phyloP scores from a whole-genome alignment of 2,888 invertebrate species.

The Trimorus sp. region DNA sequence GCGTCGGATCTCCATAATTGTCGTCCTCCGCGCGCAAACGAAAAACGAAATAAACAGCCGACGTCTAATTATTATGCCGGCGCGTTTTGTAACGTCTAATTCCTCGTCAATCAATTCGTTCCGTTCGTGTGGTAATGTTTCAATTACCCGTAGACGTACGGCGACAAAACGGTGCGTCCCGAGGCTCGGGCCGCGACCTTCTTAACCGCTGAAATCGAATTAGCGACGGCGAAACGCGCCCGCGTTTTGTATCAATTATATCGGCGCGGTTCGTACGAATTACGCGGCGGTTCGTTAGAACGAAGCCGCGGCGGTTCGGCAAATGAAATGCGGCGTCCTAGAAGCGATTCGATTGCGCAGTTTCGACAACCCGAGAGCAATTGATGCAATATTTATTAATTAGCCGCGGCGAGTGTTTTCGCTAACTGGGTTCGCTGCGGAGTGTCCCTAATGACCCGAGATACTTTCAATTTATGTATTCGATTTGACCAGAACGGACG shows the following conservation, averaged over 20 bases:
- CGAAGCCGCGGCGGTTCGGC: too few relatives aligned
- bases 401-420: background rate
- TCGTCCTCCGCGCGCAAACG: too few relatives aligned
- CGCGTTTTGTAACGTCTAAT: background rate
- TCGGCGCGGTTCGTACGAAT: too few relatives aligned
- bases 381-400: conserved; percentile 24
- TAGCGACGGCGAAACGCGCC: background rate
- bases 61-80: background rate
- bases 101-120: conserved; percentile 3
- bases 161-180: too few relatives aligned
- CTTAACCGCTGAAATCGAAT: conserved; percentile 20
- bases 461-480: too few relatives aligned
- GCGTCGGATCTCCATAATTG: too few relatives aligned
- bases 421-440: too few relatives aligned
- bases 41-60: too few relatives aligned
- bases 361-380: conserved; percentile 10
- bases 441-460: too few relatives aligned
- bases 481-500: too few relatives aligned
- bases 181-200: background rate
- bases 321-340: background rate
- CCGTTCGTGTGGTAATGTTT: background rate
- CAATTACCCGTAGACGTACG: background rate
- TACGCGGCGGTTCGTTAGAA: too few relatives aligned
- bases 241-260: conserved; percentile 16
- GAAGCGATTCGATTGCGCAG: conserved; percentile 31